These are phyloP conservation scores for Penaeus monodon DNA, from an alignment of 2,888 invertebrate species.

Conservation along the genomic window DNA sequence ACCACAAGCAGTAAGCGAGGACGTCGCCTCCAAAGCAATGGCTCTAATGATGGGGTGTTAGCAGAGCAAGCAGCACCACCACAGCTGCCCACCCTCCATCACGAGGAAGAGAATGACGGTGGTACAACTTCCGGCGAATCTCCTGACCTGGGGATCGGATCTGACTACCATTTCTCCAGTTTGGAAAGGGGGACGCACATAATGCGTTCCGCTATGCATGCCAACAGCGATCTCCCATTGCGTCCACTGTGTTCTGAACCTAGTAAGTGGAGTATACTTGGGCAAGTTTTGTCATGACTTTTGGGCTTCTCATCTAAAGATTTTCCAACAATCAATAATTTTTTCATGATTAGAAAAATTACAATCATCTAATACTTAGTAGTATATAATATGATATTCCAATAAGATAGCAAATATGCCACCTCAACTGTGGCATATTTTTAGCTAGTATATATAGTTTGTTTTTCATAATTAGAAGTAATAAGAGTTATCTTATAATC, in stretches of 20 bases:
- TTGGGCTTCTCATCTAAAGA: background rate
- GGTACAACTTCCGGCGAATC: constrained; percentile 71
- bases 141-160: constrained; percentile 91
- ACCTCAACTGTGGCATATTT: too few species aligned
- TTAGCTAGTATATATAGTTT: too few species aligned
- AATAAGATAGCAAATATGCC: too few species aligned
- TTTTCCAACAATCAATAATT: too few species aligned
- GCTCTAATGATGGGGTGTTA: constrained; percentile 9
- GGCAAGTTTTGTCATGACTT: background rate
- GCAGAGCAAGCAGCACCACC: constrained; percentile 13
- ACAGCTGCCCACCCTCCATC: constrained; percentile 16
- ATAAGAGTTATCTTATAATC: too few species aligned
- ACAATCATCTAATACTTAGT: too few species aligned
- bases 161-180: constrained; percentile 74
- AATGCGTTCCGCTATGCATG: constrained; percentile 10
- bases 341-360: too few species aligned
- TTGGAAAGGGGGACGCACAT: constrained; percentile 53
- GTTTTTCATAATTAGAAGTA: too few species aligned
- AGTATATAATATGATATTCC: too few species aligned
- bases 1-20: constrained; percentile 31
- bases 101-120: constrained; percentile 50
- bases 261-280: constrained; percentile 39
- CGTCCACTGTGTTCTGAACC: constrained; percentile 60
- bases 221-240: constrained; percentile 17
- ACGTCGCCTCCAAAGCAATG: constrained; percentile 1